Conservation (phyloP, 2,888 invertebrate species). For the Heliconius sara region DNA sequence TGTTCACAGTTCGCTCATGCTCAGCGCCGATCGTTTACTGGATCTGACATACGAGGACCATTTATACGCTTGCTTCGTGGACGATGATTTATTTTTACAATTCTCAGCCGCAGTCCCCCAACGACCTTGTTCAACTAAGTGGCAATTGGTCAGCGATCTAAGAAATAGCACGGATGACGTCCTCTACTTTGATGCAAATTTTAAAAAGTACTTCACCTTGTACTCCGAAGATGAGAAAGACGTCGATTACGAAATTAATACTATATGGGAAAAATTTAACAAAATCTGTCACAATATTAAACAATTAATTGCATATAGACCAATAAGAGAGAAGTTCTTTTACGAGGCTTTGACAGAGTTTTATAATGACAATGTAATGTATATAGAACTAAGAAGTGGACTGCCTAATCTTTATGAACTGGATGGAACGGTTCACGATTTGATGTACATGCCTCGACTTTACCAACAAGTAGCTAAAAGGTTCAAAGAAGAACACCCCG, state of each 20-base stretch:
- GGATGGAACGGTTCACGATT: slow-evolving; percentile 82
- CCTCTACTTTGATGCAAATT: slow-evolving; percentile 75
- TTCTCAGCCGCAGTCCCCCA: slow-evolving; percentile 66
- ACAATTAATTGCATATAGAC: slow-evolving; percentile 84
- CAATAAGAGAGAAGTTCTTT: slow-evolving; percentile 86
- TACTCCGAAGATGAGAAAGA: slow-evolving; percentile 68
- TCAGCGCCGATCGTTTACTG: slow-evolving; percentile 84
- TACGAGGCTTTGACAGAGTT: slow-evolving; percentile 85
- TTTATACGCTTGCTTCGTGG: slow-evolving; percentile 81
- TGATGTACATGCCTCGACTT: slow-evolving; percentile 80
- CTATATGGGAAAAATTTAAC: slow-evolving; percentile 85
- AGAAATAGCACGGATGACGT: slow-evolving; percentile 73
- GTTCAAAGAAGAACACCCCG: slow-evolving; percentile 85
- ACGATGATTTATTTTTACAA: slow-evolving; percentile 62
- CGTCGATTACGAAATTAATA: slow-evolving; percentile 77
- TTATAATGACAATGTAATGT: slow-evolving; percentile 87
- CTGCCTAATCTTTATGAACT: slow-evolving; percentile 86
- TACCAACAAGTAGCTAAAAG: slow-evolving; percentile 82
- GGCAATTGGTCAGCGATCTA: slow-evolving; percentile 79
- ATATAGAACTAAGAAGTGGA: slow-evolving; percentile 86
- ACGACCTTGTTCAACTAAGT: slow-evolving; percentile 68
- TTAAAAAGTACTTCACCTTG: slow-evolving; percentile 83
- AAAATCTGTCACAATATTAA: slow-evolving; percentile 79
- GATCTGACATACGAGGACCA: slow-evolving; percentile 86
- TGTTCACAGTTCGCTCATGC: slow-evolving; percentile 86